A percentile compares a stretch with the other conserved stretches of the same genome.
Evolutionary conservation across 1,140 invertebrate genomes (phyloP).

Genomic region (Choristoneura fumiferana): DNA sequence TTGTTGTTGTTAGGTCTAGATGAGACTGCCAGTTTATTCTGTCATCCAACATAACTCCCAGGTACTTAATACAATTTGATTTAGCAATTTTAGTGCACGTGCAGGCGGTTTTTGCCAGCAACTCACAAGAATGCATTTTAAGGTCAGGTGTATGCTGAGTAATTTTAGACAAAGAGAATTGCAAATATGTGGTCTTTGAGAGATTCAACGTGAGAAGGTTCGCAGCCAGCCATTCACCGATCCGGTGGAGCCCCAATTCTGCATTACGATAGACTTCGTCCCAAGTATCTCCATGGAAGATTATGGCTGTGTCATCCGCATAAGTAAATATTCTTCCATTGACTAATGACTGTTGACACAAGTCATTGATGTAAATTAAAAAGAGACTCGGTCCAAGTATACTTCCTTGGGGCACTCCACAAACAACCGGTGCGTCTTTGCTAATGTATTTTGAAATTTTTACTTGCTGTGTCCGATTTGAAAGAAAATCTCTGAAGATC

Average conservation of each 20-base stretch:
- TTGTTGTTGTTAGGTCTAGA: constrained; percentile 11
- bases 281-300: constrained; percentile 25
- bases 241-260: constrained; percentile 1
- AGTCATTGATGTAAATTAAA: constrained; percentile 29
- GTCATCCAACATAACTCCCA: constrained; percentile 22
- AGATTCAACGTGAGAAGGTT: constrained; percentile 29
- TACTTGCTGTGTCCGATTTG: not conserved
- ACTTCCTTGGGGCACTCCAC: constrained; percentile 28
- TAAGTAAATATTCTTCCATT: constrained; percentile 25
- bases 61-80: not conserved
- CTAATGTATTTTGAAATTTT: not conserved
- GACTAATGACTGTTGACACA: constrained; percentile 10
- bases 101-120: not conserved
- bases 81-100: too few species aligned
- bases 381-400: constrained; percentile 33
- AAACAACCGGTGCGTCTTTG: constrained; percentile 1
- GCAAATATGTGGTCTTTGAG: constrained; percentile 28
- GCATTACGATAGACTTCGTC: not conserved
- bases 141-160: not conserved
- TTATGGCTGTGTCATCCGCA: constrained; percentile 32
- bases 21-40: constrained; percentile 20
- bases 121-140: too few species aligned
- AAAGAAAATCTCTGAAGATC: constrained; percentile 8
- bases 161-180: constrained; percentile 1
- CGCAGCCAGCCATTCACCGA: constrained; percentile 18